Percentiles rank a stretch among this genome's conserved stretches.
phyloP scores from a whole-genome alignment of 2,888 invertebrate species.

The Himalopsyche tibetana region DNA sequence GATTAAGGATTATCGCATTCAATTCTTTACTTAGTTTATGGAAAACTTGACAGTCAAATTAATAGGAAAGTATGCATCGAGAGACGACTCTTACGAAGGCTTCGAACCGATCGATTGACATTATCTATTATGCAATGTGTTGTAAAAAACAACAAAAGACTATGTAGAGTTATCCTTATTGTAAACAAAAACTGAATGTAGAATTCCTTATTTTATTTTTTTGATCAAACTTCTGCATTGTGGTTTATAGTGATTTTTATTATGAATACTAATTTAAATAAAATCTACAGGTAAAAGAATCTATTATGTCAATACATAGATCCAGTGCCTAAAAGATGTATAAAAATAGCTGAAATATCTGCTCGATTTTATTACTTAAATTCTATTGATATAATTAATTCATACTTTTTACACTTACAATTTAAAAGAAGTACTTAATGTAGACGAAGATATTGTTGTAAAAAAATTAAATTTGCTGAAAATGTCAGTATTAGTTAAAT shows the following conservation, averaged over 20 bases:
- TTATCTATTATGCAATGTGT: no score
- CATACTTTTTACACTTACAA: constrained; percentile 3
- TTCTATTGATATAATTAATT: neutral
- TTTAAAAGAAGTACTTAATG: neutral
- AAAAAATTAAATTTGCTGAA: neutral
- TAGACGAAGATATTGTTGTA: neutral
- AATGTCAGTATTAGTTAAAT: constrained; percentile 10
- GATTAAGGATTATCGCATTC: constrained; percentile 65
- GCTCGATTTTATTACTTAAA: neutral
- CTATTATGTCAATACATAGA: neutral
- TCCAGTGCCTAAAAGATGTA: constrained; percentile 14
- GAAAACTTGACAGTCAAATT: constrained; percentile 59
- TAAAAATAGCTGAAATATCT: constrained; percentile 5
- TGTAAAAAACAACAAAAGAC: no score
- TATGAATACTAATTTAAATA: neutral
- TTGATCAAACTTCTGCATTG: no score
- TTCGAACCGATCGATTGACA: no score
- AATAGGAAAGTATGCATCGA: neutral
- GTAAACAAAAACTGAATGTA: no score
- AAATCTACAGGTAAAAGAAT: neutral
- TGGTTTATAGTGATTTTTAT: neutral
- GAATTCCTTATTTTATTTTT: no score
- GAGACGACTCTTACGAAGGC: no score
- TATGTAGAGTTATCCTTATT: no score
- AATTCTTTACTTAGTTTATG: constrained; percentile 62